Evolutionary conservation across 2,888 invertebrate genomes (phyloP).

Genomic region (Plemyria rubiginata): DNA sequence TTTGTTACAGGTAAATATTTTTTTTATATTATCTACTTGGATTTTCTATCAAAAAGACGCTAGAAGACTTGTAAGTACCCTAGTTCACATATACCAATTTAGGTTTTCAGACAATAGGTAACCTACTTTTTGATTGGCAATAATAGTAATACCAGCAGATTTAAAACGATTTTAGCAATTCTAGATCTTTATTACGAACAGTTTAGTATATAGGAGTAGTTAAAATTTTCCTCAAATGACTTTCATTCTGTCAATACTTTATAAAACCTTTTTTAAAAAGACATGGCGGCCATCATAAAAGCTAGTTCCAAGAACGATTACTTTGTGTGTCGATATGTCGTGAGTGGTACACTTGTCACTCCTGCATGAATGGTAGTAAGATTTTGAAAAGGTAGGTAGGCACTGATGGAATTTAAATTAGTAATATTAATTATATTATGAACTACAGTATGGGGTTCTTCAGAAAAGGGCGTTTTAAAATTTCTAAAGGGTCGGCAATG

Average conservation of each 20-base stretch:
- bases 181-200: too few relatives aligned
- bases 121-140: too few relatives aligned
- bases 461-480: too few relatives aligned
- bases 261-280: too few relatives aligned
- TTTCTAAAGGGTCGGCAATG: too few relatives aligned
- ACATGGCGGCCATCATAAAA: slow-evolving; percentile 34
- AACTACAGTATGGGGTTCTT: slow-evolving; percentile 14
- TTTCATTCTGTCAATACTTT: slow-evolving; percentile 3
- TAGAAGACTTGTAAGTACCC: too few relatives aligned
- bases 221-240: slow-evolving; percentile 3
- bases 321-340: slow-evolving; percentile 14
- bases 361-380: slow-evolving; percentile 16
- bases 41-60: too few relatives aligned
- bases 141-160: too few relatives aligned
- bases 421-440: neutral
- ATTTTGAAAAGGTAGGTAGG: neutral
- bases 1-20: slow-evolving; percentile 65
- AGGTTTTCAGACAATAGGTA: too few relatives aligned
- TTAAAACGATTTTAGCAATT: too few relatives aligned
- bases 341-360: slow-evolving; percentile 22
- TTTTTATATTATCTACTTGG: neutral
- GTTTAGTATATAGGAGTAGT: too few relatives aligned
- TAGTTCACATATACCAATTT: too few relatives aligned
- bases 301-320: slow-evolving; percentile 46
- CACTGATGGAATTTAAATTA: slow-evolving; percentile 5